phyloP scores from a whole-genome alignment of 2,888 invertebrate species.

The Leptinotarsa juncta region DNA sequence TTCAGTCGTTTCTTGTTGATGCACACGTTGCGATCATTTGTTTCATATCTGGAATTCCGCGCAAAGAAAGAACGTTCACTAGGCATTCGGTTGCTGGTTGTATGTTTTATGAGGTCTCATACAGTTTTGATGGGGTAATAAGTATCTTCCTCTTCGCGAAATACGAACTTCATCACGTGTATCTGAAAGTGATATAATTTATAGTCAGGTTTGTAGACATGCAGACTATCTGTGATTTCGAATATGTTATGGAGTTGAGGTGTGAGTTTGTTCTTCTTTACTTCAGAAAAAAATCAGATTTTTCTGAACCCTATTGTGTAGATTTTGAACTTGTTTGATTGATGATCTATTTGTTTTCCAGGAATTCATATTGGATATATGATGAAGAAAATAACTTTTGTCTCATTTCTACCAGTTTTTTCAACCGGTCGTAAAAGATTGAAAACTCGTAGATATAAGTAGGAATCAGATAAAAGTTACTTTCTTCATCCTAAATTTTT shows the following conservation, averaged over 20 bases:
- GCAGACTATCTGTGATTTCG: not conserved
- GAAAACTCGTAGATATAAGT: too few species aligned
- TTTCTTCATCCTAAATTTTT: too few species aligned
- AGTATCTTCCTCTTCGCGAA: conserved; percentile 16
- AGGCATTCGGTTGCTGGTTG: conserved; percentile 13
- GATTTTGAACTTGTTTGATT: too few species aligned
- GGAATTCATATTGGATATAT: too few species aligned
- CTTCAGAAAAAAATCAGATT: too few species aligned
- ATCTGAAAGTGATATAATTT: not conserved
- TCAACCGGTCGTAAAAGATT: too few species aligned
- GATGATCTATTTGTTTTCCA: too few species aligned
- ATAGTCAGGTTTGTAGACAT: not conserved
- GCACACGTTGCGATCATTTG: conserved; percentile 21
- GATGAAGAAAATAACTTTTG: too few species aligned
- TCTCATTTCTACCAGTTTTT: too few species aligned
- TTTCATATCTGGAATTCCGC: conserved; percentile 19
- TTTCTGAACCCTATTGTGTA: too few species aligned
- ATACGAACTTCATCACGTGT: conserved; percentile 6
- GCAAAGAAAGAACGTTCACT: not conserved
- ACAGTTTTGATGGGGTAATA: conserved; percentile 26
- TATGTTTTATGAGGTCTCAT: conserved; percentile 21
- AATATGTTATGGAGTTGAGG: not conserved
- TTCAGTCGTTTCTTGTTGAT: conserved; percentile 20
- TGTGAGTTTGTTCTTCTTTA: too few species aligned
- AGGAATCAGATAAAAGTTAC: too few species aligned